phyloP scores from a whole-genome alignment of 2,113 vertebrate species.

The western clawed frog (Xenopus tropicalis) region DNA sequence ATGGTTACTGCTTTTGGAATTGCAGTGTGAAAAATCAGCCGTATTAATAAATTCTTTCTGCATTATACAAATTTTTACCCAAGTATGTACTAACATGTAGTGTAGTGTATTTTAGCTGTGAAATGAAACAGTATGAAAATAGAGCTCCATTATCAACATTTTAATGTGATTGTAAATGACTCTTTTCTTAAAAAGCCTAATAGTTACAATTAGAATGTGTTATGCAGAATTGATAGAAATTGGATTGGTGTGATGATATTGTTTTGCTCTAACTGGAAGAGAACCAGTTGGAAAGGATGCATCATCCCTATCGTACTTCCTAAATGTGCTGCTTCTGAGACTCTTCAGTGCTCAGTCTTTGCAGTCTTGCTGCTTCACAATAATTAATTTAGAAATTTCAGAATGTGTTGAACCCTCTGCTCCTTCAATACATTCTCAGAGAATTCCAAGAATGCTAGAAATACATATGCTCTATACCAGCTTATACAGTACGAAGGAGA shows the following conservation, averaged over 20 bases:
- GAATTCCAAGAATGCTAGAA: too few relatives aligned
- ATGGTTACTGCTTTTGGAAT: slow-evolving; percentile 3
- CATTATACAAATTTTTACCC: slow-evolving; percentile 12
- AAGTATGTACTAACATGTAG: slow-evolving; percentile 13
- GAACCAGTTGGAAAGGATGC: too few relatives aligned
- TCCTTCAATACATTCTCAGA: too few relatives aligned
- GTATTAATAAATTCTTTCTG: neutral
- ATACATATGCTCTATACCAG: too few relatives aligned
- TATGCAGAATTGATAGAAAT: slow-evolving; percentile 21
- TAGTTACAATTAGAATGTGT: slow-evolving; percentile 32
- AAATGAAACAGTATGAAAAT: slow-evolving; percentile 36
- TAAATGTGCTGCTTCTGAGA: too few relatives aligned
- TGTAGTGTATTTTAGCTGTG: neutral
- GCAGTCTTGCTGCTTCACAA: too few relatives aligned
- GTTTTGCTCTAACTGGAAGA: slow-evolving; percentile 1
- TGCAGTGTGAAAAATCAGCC: slow-evolving; percentile 9
- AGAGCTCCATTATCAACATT: slow-evolving; percentile 28
- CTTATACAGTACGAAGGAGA: too few relatives aligned
- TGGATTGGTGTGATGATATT: slow-evolving; percentile 13
- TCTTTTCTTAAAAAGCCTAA: slow-evolving; percentile 34
- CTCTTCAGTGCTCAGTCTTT: too few relatives aligned
- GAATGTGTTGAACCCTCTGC: too few relatives aligned
- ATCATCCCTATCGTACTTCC: too few relatives aligned
- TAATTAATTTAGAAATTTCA: too few relatives aligned
- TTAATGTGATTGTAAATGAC: slow-evolving; percentile 33